Percentiles rank a stretch among this genome's conserved stretches.
Conservation (phyloP, 2,797 vertebrate species). For the Trachurus trachurus region DNA sequence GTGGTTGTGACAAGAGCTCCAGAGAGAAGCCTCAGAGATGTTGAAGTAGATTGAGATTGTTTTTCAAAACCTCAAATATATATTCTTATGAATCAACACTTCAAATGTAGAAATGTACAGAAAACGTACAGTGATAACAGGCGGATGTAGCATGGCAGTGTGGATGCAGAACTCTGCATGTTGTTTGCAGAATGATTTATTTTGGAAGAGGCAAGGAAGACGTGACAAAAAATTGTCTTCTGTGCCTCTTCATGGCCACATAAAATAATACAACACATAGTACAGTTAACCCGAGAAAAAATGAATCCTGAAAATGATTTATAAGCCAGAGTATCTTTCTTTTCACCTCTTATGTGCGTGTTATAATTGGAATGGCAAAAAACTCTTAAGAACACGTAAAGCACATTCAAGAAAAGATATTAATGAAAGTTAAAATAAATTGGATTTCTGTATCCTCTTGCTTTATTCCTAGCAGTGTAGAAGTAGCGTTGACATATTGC, state of each 20-base stretch:
- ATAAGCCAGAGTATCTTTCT: background rate
- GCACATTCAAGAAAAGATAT: background rate
- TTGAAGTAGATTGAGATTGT: no score
- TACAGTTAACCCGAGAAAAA: background rate
- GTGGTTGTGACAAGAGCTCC: no score
- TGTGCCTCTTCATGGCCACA: background rate
- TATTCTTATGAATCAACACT: no score
- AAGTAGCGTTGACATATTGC: background rate
- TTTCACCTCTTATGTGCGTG: background rate
- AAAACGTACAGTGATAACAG: no score
- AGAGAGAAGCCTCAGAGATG: no score
- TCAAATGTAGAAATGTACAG: no score
- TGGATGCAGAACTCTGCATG: slow-evolving; percentile 1
- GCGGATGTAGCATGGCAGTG: background rate
- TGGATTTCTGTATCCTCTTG: no score
- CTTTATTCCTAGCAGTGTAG: no score
- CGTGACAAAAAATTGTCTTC: background rate
- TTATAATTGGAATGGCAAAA: background rate
- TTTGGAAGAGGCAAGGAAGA: background rate
- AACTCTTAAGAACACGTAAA: slow-evolving; percentile 6
- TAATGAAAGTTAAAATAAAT: no score
- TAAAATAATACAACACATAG: background rate
- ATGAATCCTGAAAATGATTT: background rate
- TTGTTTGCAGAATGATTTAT: background rate
- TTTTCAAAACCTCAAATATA: no score